Evolutionary conservation across 2,113 vertebrate species (phyloP), one percentile per base, ranked within the genome.

Genomic region (Abramis brama): DNA sequence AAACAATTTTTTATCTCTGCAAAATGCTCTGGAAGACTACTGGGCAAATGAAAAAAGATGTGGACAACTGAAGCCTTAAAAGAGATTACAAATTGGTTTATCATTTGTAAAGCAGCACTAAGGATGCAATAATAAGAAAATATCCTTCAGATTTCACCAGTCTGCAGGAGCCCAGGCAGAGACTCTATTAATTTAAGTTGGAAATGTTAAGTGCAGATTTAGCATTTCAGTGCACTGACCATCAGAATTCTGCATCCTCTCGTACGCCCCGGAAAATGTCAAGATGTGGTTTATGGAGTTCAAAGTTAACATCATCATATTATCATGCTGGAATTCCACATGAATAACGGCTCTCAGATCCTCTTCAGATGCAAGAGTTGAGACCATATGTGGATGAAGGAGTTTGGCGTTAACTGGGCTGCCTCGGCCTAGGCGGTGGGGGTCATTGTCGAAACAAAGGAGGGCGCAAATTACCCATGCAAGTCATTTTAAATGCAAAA

Each of bases 171-270:
- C 15, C 45, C 47, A 2, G 10, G 7, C 43, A 62, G 73, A 68
- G 68, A 60, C n/a, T 80, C 33, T 83, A 77, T 88, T 88, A 86
- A 83, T 86, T 84, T 30, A 13, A 77, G 36, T 45, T 39, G 30
- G 52, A 86, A 80, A 74, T 75, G 78, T 88, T 84, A 86, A 86
- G 82, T 79, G 71, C 83, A 89, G 52, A 89, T 89, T 89, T 87
- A 78, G 76, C 62, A 45, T 74, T 85, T 74, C 83, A 87, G 57
- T 85, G 85, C 83, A n/a, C 47, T 57, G 74, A 55, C 75, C 78
- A 62, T 84, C 74, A 77, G 68, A 52, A 45, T 39, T 83, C 71
- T 78, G 71, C 75, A 73, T 45, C 60, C 84, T 75, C 43, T 78
- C 75, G 45, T 85, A 85, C 50, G 21, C 70, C 52, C 52, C n/a